phyloP scores from a whole-genome alignment of 2,797 vertebrate species.

The Epinephelus malabaricus region DNA sequence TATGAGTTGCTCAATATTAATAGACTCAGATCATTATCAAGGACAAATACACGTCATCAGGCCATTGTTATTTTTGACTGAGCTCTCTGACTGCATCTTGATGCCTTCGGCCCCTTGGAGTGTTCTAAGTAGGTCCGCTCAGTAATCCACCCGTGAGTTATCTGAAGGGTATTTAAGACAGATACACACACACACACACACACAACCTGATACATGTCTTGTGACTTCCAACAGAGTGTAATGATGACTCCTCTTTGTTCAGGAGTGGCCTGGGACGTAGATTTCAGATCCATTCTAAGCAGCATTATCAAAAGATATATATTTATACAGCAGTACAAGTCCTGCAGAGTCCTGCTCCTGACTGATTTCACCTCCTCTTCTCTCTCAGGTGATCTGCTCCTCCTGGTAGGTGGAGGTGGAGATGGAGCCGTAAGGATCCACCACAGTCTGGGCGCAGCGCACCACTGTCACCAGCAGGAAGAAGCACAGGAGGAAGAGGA shows the following conservation, averaged over 20 bases:
- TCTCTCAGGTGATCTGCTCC: constrained; percentile 86
- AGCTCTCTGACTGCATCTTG: neutral
- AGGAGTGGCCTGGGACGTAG: neutral
- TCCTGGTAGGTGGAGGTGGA: constrained; percentile 89
- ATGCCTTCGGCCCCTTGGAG: neutral
- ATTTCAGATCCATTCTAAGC: neutral
- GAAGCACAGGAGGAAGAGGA: constrained; percentile 85
- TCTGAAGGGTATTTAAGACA: neutral
- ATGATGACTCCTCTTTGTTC: neutral
- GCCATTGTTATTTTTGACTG: neutral
- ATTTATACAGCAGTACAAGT: neutral
- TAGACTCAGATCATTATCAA: neutral
- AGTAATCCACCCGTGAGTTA: neutral
- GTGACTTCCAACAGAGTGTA: constrained; percentile 5
- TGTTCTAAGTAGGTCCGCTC: too few species aligned
- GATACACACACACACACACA: neutral
- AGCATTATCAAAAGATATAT: neutral
- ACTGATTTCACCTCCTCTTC: neutral
- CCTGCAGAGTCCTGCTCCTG: neutral
- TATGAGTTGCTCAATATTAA: neutral
- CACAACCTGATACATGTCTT: constrained; percentile 7
- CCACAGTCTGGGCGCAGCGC: constrained; percentile 87
- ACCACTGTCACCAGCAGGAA: constrained; percentile 86
- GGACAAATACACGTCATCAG: neutral
- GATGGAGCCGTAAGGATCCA: constrained; percentile 88